Conservation (phyloP, 1,140 invertebrate species). For the Drosophila nasuta region DNA sequence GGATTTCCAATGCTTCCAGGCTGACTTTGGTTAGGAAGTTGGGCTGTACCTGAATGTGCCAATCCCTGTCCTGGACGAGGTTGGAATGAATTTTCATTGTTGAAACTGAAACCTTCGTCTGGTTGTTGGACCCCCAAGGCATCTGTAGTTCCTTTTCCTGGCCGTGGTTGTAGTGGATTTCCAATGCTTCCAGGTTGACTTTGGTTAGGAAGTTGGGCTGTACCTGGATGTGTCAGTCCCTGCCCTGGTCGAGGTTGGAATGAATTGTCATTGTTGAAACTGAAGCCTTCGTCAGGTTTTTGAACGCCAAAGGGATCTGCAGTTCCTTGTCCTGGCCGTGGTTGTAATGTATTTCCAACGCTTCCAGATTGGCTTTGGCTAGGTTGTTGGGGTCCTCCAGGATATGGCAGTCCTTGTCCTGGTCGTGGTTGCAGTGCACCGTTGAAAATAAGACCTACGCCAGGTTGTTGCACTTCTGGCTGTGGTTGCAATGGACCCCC, state of each 20-base stretch:
- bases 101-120: too few relatives aligned
- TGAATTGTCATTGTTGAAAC: too few relatives aligned
- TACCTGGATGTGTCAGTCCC: too few relatives aligned
- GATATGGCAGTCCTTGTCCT: background rate
- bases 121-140: too few relatives aligned
- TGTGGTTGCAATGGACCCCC: background rate
- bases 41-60: too few relatives aligned
- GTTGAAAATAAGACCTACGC: background rate
- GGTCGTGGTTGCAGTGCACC: background rate
- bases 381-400: constrained; percentile 11
- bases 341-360: constrained; percentile 33
- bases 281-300: too few relatives aligned
- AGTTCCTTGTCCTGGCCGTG: constrained; percentile 26
- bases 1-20: background rate
- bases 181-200: background rate
- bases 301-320: background rate
- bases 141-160: background rate
- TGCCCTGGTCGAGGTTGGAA: too few relatives aligned
- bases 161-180: background rate
- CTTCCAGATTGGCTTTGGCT: background rate
- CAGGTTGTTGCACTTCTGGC: constrained; percentile 1
- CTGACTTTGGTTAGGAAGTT: too few relatives aligned
- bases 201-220: too few relatives aligned
- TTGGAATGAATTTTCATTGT: too few relatives aligned
- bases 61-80: too few relatives aligned